A percentile compares a stretch with the other conserved stretches of the same genome.
phyloP scores from a whole-genome alignment of 1,140 invertebrate genomes.

The Drosophila repletoides region DNA sequence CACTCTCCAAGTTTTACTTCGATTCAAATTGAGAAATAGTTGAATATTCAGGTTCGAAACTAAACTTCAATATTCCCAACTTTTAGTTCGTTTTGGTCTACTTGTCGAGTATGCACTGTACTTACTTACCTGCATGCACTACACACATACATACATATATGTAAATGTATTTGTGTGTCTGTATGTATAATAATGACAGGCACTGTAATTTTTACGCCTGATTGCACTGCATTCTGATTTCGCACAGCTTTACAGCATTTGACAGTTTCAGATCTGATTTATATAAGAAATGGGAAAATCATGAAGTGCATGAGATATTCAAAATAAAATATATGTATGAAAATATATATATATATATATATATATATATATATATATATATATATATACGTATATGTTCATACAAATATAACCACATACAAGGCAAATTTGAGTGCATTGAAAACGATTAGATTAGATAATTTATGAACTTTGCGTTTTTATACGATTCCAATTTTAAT shows the following conservation, averaged over 20 bases:
- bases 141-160: neutral
- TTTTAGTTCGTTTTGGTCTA: too few relatives aligned
- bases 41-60: too few relatives aligned
- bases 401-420: too few relatives aligned
- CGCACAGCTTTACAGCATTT: neutral
- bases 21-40: too few relatives aligned
- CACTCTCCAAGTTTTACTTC: too few relatives aligned
- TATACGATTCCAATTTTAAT: too few relatives aligned
- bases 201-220: constrained; percentile 54
- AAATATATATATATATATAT: too few relatives aligned
- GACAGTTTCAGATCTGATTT: constrained; percentile 18
- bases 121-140: neutral
- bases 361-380: too few relatives aligned
- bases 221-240: constrained; percentile 43
- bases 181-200: constrained; percentile 23
- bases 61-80: too few relatives aligned
- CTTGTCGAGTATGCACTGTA: too few relatives aligned
- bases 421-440: constrained; percentile 6
- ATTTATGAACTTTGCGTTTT: constrained; percentile 10
- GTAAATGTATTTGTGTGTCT: too few relatives aligned
- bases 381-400: too few relatives aligned
- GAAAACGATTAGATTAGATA: constrained; percentile 30
- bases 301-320: neutral
- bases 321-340: neutral
- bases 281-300: constrained; percentile 5